These are phyloP conservation scores for Apodemus agrarius DNA, from an alignment of 2,797 vertebrate species.

Conservation along the genomic window DNA sequence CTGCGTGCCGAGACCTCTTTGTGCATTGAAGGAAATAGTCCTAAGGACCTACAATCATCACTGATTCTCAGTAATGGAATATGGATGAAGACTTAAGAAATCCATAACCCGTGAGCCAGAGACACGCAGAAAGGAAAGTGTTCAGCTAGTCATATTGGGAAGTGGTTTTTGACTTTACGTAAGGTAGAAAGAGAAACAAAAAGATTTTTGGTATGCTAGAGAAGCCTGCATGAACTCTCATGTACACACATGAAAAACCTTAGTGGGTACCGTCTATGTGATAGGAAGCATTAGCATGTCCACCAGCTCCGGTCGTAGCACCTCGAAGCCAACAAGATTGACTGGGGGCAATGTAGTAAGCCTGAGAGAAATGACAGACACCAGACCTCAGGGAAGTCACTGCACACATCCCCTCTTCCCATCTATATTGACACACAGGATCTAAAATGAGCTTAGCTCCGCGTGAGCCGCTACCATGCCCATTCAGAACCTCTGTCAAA, in stretches of 20 bases:
- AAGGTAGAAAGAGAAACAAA: neutral
- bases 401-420: rapidly evolving
- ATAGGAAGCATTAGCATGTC: neutral
- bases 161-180: neutral
- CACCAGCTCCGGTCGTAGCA: neutral
- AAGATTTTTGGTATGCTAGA: neutral
- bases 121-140: neutral
- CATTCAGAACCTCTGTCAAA: neutral
- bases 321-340: neutral
- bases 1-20: neutral
- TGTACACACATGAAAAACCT: conserved; percentile 3
- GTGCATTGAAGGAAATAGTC: conserved; percentile 23
- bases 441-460: neutral
- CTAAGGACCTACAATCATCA: conserved; percentile 37
- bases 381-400: neutral
- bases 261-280: neutral
- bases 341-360: neutral
- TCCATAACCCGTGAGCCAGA: neutral
- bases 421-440: neutral
- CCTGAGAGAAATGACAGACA: neutral
- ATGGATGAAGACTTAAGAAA: conserved; percentile 34
- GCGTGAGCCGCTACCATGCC: neutral
- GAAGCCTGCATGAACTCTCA: conserved; percentile 1
- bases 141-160: neutral
- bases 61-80: conserved; percentile 19